Base-by-base conservation (phyloP, 2,797 vertebrate genomes). In the Liparis tanakae region DNA sequence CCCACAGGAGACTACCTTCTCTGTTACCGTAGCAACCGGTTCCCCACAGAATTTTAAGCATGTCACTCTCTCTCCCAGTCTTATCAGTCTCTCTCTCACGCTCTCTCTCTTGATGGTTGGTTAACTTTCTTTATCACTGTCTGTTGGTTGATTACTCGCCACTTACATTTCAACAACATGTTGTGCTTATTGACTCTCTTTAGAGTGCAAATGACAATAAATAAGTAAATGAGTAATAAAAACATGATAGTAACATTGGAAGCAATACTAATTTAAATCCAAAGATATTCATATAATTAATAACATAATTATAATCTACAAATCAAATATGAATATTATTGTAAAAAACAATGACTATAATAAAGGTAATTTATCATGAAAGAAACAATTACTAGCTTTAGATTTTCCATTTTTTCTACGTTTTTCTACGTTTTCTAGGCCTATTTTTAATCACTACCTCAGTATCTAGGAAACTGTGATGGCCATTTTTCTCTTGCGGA, bases 1-100 rank as follows among this genome's bases (percentile, higher is more conserved):
- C 94, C 94, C 94, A 94, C 90, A 87, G 88, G 94, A 95, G 91
- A 90, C 91, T 95, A 94, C 94, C 93, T 94, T 93, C 91, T 87
- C 87, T 90, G 94, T 95, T 94, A 89, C 94, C 88, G 85, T 94
- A 93, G 94, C 94, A 95, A 95, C 94, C 90, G 88, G 87, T 86
- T 95, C 94, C 92, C 94, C 83, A 91, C 89, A 93, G 94, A 93
- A 94, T 93, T 93, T 90, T 85, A 88, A 92, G 88, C 90, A 82
- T 93, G 91, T 91, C 92, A 88, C 90, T 81, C 80, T 76, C 80
- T 76, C 46, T 54, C 66, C 61, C 76, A 78, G 46, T 22, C 50
- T 51, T 22, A 50, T 51, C 20, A 22, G 20, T 20, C 20, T 48
- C 68, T 71, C 70, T 61, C 77, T 79, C 63, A 34, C 66, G 56